Evolutionary conservation across 2,888 invertebrate genomes (phyloP).

Genomic region (Caenorhabditis wallacei): DNA sequence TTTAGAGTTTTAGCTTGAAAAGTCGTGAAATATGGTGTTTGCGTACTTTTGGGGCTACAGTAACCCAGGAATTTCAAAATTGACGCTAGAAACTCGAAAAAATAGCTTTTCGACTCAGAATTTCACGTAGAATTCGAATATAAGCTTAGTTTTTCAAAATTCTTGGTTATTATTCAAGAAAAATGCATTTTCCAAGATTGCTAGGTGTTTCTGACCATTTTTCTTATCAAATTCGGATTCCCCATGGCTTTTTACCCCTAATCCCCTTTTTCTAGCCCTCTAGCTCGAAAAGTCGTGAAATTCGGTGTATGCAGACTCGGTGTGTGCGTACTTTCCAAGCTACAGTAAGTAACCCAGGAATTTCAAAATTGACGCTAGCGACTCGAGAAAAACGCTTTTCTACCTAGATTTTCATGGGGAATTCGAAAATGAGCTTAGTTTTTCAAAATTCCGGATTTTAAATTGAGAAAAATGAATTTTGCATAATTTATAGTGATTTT

Average conservation of each 20-base stretch:
- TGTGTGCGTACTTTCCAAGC: constrained; percentile 2
- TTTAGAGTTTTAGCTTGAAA: too few relatives aligned
- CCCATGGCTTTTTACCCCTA: background rate
- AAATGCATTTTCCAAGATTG: background rate
- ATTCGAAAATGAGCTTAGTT: background rate
- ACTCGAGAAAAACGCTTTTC: background rate
- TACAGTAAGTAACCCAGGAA: constrained; percentile 7
- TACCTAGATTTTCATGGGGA: background rate
- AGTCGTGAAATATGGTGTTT: too few relatives aligned
- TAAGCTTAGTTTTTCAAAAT: background rate
- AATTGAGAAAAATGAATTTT: too few relatives aligned
- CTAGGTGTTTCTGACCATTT: background rate
- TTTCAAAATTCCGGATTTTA: too few relatives aligned
- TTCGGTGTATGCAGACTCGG: constrained; percentile 16
- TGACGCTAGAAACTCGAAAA: background rate
- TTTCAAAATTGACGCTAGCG: background rate
- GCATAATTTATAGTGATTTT: too few relatives aligned
- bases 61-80: too few relatives aligned
- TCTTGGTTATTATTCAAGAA: background rate
- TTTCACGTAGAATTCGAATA: background rate
- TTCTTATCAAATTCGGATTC: background rate
- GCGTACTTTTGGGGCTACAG: too few relatives aligned
- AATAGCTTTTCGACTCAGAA: background rate
- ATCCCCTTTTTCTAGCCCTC: background rate
- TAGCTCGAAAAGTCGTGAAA: background rate